Evolutionary conservation across 2,888 invertebrate genomes (phyloP).

Genomic region (Harpagoxenus sublaevis): DNA sequence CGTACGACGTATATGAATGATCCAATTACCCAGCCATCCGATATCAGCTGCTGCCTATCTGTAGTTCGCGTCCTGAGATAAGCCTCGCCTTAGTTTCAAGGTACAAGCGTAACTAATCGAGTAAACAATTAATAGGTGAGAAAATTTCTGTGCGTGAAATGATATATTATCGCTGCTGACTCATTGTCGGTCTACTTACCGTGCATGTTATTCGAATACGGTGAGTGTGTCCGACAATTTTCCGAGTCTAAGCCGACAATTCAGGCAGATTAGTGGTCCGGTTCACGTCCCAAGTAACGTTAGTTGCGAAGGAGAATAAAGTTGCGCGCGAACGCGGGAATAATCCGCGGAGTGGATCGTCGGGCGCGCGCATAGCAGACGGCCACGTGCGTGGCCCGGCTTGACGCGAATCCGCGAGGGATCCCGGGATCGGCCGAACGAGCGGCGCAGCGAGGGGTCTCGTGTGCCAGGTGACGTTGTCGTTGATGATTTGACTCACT

Average conservation of each 20-base stretch:
- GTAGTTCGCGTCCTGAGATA: conserved; percentile 1
- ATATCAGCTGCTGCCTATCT: conserved; percentile 34
- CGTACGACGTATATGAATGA: conserved; percentile 33
- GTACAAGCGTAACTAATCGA: neutral
- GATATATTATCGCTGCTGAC: neutral
- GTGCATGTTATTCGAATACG: neutral
- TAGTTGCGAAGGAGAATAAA: neutral
- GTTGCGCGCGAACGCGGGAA: conserved; percentile 2
- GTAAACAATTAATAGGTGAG: neutral
- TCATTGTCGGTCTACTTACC: too few relatives aligned
- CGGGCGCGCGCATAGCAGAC: conserved; percentile 7
- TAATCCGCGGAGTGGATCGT: conserved; percentile 33
- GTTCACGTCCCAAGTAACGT: neutral
- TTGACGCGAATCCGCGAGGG: conserved; percentile 17
- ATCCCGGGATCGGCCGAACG: conserved; percentile 24
- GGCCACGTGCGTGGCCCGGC: conserved; percentile 35
- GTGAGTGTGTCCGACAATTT: neutral
- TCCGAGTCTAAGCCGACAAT: neutral
- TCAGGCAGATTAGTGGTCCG: neutral
- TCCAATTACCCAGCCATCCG: conserved; percentile 25
- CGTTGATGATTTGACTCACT: conserved; percentile 64
- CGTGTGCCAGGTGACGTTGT: conserved; percentile 74
- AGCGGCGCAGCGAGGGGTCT: conserved; percentile 59
- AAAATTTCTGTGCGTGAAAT: neutral
- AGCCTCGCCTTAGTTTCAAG: neutral